phyloP scores from a whole-genome alignment of 35 echinoderm and acorn worm genomes.

The Holothuria glaberrima region DNA sequence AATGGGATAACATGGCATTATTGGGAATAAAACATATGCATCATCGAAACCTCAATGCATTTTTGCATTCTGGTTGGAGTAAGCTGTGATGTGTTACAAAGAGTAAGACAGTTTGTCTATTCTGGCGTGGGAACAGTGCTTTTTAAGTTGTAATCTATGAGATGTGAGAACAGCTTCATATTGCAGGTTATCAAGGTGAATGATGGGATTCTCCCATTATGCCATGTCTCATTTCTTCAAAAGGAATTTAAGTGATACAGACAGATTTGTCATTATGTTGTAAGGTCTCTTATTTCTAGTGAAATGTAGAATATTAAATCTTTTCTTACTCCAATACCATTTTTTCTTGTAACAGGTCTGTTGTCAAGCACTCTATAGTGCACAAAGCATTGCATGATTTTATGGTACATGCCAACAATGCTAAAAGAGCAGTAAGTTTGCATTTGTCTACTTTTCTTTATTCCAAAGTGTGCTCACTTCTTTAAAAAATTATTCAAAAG shows the following conservation, averaged over 20 bases:
- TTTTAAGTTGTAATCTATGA: neutral
- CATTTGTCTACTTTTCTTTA: too few species aligned
- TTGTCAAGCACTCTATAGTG: constrained; percentile 92
- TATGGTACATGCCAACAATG: constrained; percentile 69
- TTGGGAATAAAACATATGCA: too few species aligned
- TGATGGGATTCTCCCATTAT: neutral
- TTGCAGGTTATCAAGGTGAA: neutral
- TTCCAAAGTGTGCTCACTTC: too few species aligned
- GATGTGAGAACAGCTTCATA: neutral
- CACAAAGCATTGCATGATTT: constrained; percentile 92
- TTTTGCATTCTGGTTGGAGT: too few species aligned
- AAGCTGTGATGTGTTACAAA: too few species aligned
- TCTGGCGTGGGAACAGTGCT: too few species aligned
- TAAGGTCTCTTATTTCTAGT: neutral
- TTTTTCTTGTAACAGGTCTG: constrained; percentile 70
- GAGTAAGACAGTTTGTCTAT: too few species aligned
- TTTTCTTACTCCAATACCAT: neutral
- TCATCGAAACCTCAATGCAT: too few species aligned
- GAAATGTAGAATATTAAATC: neutral
- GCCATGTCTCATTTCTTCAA: neutral
- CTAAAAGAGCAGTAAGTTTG: constrained; percentile 78
- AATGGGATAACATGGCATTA: too few species aligned
- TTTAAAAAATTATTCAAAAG: too few species aligned
- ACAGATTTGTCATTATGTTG: neutral
- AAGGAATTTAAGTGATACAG: neutral